Percentiles rank a stretch among this genome's conserved stretches.
Evolutionary conservation across 2,888 invertebrate genomes (phyloP).

Genomic region (Rhamnusium bicolor): DNA sequence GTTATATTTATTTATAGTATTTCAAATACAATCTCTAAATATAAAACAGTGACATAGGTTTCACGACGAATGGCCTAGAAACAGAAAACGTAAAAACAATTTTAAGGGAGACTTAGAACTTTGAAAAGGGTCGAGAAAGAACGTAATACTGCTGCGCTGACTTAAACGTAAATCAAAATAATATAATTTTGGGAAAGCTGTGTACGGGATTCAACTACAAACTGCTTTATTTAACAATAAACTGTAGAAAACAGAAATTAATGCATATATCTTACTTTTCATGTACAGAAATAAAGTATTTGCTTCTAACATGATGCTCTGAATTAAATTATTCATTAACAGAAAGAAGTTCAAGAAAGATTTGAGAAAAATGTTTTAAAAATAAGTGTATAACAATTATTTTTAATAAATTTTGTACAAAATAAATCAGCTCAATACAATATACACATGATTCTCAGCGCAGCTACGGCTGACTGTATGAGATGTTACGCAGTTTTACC

Average conservation of each 20-base stretch:
- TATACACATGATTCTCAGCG: too few species aligned
- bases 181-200: background rate
- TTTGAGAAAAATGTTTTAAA: too few species aligned
- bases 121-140: background rate
- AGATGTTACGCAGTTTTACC: too few species aligned
- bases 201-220: background rate
- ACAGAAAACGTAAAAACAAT: background rate
- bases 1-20: background rate
- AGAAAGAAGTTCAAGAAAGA: too few species aligned
- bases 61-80: background rate
- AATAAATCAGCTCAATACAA: too few species aligned
- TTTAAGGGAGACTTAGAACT: background rate
- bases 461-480: too few species aligned
- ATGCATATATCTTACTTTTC: background rate
- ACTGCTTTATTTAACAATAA: background rate
- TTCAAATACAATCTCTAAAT: background rate
- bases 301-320: too few species aligned
- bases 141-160: background rate
- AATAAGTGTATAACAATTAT: too few species aligned
- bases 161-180: background rate
- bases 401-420: too few species aligned
- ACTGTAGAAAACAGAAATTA: background rate
- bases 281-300: too few species aligned
- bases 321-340: too few species aligned
- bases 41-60: background rate